Conservation (phyloP, 2,888 invertebrate genomes). For the Rotaria macrura region DNA sequence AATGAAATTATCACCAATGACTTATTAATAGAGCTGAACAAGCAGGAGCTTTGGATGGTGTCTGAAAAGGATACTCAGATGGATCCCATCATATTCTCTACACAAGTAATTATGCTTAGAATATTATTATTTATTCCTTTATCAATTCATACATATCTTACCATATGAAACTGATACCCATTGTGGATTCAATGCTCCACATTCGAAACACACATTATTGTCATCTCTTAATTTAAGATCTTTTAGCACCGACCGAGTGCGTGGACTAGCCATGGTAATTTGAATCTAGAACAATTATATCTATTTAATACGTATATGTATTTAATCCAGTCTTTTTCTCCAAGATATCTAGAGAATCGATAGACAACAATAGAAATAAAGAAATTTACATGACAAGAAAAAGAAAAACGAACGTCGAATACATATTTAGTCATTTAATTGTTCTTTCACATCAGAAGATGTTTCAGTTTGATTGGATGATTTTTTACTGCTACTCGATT, state of each 20-base stretch:
- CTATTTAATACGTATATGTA: not conserved
- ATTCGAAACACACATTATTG: slow-evolving; percentile 97
- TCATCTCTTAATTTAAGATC: slow-evolving; percentile 76
- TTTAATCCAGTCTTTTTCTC: not conserved
- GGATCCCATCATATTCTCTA: too few relatives aligned
- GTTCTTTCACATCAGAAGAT: not conserved
- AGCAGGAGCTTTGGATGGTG: too few relatives aligned
- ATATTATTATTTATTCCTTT: too few relatives aligned
- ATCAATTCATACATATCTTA: not conserved
- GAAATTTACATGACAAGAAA: not conserved
- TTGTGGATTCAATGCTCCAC: slow-evolving; percentile 87
- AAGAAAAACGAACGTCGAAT: not conserved
- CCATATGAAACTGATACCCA: slow-evolving; percentile 98
- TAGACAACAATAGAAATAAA: not conserved
- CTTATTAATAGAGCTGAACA: too few relatives aligned
- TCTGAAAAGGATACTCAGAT: too few relatives aligned
- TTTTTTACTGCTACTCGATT: slow-evolving; percentile 9
- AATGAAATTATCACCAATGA: too few relatives aligned
- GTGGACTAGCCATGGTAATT: slow-evolving; percentile 78
- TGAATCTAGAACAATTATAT: not conserved
- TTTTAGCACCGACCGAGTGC: slow-evolving; percentile 77
- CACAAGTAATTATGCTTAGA: too few relatives aligned
- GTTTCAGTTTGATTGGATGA: not conserved
- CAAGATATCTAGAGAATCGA: not conserved
- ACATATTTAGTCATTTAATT: not conserved